Percentiles rank a stretch among this genome's conserved stretches.
Evolutionary conservation across 2,888 invertebrate genomes (phyloP).

Genomic region (Caenorhabditis virilis): DNA sequence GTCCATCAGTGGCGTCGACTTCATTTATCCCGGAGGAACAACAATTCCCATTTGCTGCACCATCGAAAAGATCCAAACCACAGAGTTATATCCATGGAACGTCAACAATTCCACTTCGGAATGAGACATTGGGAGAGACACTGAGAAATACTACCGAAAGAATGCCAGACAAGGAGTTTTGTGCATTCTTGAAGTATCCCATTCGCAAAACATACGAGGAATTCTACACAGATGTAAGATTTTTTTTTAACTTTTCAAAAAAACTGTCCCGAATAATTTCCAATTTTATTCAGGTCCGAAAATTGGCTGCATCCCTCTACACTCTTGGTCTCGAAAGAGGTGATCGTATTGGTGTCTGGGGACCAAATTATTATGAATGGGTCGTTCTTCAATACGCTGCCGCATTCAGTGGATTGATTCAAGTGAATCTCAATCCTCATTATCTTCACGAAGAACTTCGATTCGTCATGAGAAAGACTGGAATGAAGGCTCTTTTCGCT

Average conservation of each 20-base stretch:
- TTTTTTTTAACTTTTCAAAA: not conserved
- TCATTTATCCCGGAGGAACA: constrained; percentile 3
- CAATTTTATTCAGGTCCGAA: constrained; percentile 20
- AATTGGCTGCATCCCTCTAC: constrained; percentile 36
- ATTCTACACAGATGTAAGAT: constrained; percentile 62
- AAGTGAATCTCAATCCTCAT: constrained; percentile 80
- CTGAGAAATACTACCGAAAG: constrained; percentile 55
- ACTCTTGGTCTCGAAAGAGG: constrained; percentile 77
- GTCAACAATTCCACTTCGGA: constrained; percentile 54
- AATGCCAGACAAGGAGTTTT: constrained; percentile 61
- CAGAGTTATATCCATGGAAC: constrained; percentile 61
- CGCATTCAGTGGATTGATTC: constrained; percentile 77
- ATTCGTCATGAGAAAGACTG: constrained; percentile 77
- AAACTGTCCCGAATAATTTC: not conserved
- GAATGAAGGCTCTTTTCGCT: constrained; percentile 75
- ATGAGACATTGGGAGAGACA: constrained; percentile 62
- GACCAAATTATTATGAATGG: constrained; percentile 81
- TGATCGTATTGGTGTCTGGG: constrained; percentile 82
- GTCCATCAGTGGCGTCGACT: constrained; percentile 5
- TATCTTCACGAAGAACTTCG: constrained; percentile 78
- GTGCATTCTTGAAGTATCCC: constrained; percentile 54
- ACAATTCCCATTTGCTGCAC: not conserved
- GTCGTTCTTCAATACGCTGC: constrained; percentile 77
- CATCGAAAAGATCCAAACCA: not conserved
- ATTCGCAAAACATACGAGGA: constrained; percentile 62